Conservation (phyloP, 1,140 invertebrate genomes). For the Neodiprion virginianus region DNA sequence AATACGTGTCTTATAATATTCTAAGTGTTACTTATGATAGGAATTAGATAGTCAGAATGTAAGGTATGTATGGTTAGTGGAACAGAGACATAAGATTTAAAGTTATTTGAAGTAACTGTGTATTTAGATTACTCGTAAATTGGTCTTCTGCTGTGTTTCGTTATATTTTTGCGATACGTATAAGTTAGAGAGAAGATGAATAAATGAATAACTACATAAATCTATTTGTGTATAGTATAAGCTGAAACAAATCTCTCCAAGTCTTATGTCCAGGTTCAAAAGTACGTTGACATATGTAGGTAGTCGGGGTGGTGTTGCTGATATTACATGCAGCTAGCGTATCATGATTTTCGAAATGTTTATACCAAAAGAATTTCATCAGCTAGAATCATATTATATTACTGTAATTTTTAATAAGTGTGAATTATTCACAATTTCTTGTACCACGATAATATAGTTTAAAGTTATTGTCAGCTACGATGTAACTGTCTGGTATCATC, state of each 20-base stretch:
- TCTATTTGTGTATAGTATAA: conserved; percentile 18
- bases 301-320: no score
- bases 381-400: no score
- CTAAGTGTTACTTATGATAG: conserved; percentile 15
- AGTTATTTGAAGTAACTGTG: conserved; percentile 3
- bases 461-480: no score
- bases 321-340: no score
- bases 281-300: no score
- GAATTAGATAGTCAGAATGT: background rate
- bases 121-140: conserved; percentile 17
- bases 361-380: no score
- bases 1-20: conserved; percentile 18
- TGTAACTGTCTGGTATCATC: no score
- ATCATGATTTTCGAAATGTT: no score
- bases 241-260: background rate
- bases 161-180: background rate
- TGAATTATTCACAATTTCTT: no score
- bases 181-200: background rate
- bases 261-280: no score
- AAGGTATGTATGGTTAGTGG: conserved; percentile 4
- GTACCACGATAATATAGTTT: no score
- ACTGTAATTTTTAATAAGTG: no score
- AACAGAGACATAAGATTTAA: background rate
- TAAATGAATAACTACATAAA: background rate
- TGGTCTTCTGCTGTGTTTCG: conserved; percentile 18